Percentiles rank a stretch among this genome's conserved stretches.
Evolutionary conservation across 2,797 vertebrate genomes (phyloP).

Genomic region (Psittacula derbiana): DNA sequence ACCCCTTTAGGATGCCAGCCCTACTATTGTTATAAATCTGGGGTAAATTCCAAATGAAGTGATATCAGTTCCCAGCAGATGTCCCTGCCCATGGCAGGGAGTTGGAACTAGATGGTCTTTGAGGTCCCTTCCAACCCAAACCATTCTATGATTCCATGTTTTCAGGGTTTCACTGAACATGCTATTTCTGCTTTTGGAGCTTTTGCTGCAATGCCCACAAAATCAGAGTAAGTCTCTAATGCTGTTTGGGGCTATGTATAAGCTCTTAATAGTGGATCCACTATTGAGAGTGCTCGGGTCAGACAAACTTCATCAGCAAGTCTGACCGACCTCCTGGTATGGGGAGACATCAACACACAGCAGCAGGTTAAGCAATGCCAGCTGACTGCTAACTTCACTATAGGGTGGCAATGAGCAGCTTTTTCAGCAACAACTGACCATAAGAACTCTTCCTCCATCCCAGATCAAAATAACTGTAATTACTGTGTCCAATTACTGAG

Average conservation of each 20-base stretch:
- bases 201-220: neutral
- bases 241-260: neutral
- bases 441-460: neutral
- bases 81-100: neutral
- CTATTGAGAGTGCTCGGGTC: accelerated
- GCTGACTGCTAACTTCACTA: neutral
- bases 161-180: neutral
- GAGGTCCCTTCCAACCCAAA: neutral
- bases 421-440: neutral
- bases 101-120: neutral
- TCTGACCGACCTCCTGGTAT: neutral
- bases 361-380: neutral
- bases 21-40: neutral
- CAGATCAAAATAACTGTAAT: neutral
- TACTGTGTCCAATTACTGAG: neutral
- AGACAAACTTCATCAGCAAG: neutral
- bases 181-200: neutral
- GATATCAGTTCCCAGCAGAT: neutral
- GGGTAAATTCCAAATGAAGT: neutral
- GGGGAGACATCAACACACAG: neutral
- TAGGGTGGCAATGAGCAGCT: neutral
- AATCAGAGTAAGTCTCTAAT: neutral
- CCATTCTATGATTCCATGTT: neutral
- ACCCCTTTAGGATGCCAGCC: accelerated
- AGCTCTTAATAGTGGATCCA: neutral